These are phyloP conservation scores for Miltochrista miniata DNA, from an alignment of 2,888 invertebrate genomes.

Conservation along the genomic window DNA sequence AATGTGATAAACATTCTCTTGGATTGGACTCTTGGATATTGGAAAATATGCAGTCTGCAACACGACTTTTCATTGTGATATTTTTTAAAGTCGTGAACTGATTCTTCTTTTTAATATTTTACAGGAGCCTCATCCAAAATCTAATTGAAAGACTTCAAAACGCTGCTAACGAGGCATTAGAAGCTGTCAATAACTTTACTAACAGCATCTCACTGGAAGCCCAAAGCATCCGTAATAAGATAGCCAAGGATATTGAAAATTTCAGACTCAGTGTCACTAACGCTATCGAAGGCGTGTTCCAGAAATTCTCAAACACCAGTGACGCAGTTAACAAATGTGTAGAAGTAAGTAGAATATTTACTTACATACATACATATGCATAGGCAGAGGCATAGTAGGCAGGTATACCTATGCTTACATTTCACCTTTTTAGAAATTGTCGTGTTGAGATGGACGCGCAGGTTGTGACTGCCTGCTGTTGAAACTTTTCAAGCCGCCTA, in stretches of 20 bases:
- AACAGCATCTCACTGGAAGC: conserved; percentile 52
- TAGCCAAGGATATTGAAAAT: conserved; percentile 47
- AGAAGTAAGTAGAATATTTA: conserved; percentile 47
- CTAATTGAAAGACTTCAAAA: conserved; percentile 51
- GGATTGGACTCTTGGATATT: too few relatives aligned
- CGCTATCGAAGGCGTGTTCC: conserved; percentile 49
- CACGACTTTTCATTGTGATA: too few relatives aligned
- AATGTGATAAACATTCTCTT: too few relatives aligned
- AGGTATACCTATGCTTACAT: too few relatives aligned
- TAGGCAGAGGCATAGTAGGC: too few relatives aligned
- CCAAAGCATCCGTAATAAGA: conserved; percentile 39
- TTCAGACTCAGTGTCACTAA: conserved; percentile 48
- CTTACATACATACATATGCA: too few relatives aligned
- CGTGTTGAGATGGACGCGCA: too few relatives aligned
- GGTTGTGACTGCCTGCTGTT: too few relatives aligned
- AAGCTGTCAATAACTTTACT: conserved; percentile 53
- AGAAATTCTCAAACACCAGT: conserved; percentile 51
- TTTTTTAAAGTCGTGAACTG: not conserved
- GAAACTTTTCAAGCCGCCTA: too few relatives aligned
- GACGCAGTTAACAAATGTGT: conserved; percentile 56
- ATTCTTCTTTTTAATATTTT: conserved; percentile 18
- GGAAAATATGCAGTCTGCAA: too few relatives aligned
- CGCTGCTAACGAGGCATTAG: conserved; percentile 55
- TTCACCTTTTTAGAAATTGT: too few relatives aligned
- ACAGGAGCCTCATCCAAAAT: conserved; percentile 56